Conservation (phyloP, 1,140 invertebrate species). For the Artemia franciscana region DNA sequence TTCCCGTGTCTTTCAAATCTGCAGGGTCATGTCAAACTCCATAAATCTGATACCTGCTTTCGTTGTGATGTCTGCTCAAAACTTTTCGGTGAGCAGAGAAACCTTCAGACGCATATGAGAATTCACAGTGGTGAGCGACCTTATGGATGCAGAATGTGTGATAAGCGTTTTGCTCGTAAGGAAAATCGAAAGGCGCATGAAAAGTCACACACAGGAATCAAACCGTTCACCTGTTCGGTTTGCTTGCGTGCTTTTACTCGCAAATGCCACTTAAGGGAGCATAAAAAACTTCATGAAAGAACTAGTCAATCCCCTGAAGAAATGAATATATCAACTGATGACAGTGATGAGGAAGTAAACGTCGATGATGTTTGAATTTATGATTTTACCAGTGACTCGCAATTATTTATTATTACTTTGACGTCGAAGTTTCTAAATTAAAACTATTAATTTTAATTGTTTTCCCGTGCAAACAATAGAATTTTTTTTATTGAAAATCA, state of each 20-base stretch:
- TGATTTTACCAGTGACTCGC: too few species aligned
- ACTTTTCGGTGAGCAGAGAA: constrained; percentile 12
- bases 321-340: background rate
- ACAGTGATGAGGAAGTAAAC: background rate
- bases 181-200: constrained; percentile 15
- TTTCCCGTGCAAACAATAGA: too few species aligned
- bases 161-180: constrained; percentile 17
- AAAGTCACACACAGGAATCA: constrained; percentile 13
- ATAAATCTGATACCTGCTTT: constrained; percentile 16
- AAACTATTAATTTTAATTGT: too few species aligned
- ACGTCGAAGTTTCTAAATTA: too few species aligned
- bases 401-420: too few species aligned
- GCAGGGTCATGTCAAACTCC: constrained; percentile 20
- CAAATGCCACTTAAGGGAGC: constrained; percentile 19
- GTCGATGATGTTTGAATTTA: constrained; percentile 6
- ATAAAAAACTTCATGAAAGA: constrained; percentile 16
- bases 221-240: constrained; percentile 13
- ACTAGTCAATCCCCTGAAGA: constrained; percentile 2
- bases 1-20: constrained; percentile 19
- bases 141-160: constrained; percentile 18
- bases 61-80: constrained; percentile 13
- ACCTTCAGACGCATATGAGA: constrained; percentile 14
- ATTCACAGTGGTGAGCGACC: constrained; percentile 15
- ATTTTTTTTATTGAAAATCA: too few species aligned
- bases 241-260: constrained; percentile 17